phyloP scores from a whole-genome alignment of 1,140 invertebrate species.

The Drosophila sechellia region DNA sequence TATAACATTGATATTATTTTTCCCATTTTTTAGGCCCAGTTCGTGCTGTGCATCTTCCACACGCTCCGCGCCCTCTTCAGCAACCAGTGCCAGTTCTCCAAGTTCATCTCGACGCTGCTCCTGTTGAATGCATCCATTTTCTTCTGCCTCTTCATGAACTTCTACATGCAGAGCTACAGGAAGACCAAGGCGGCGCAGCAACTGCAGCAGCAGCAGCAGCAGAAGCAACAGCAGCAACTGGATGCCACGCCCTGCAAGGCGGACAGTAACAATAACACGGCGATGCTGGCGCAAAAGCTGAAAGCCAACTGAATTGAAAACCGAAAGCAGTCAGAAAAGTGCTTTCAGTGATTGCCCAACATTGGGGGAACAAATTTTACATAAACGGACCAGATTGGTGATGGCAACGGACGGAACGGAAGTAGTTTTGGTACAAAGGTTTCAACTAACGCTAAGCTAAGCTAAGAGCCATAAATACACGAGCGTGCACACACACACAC shows the following conservation, averaged over 20 bases:
- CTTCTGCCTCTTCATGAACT: conserved; percentile 95
- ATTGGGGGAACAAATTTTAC: conserved; percentile 41
- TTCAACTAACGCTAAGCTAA: conserved; percentile 68
- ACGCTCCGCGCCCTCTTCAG: conserved; percentile 90
- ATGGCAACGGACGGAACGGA: conserved; percentile 57
- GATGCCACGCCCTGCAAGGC: conserved; percentile 20
- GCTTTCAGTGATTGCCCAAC: conserved; percentile 50
- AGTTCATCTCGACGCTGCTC: conserved; percentile 90
- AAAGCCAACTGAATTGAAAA: conserved; percentile 50
- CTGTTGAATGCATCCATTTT: conserved; percentile 95
- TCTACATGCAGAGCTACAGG: conserved; percentile 94
- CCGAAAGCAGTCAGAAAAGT: conserved; percentile 21
- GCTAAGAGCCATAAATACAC: conserved; percentile 70
- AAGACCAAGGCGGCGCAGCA: conserved; percentile 74
- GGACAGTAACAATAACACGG: conserved; percentile 53
- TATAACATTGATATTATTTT: conserved; percentile 13
- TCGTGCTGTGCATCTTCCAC: conserved; percentile 91
- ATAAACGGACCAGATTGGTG: conserved; percentile 71
- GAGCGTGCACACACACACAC: conserved; percentile 24
- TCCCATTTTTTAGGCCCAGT: conserved; percentile 88
- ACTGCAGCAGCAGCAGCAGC: conserved; percentile 22
- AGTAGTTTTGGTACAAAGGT: conserved; percentile 79
- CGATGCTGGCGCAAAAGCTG: conserved; percentile 48
- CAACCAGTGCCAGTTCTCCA: conserved; percentile 90
- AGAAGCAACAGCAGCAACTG: conserved; percentile 21